These are phyloP conservation scores for Tetragonisca angustula DNA, from an alignment of 2,888 invertebrate genomes.

Conservation along the genomic window DNA sequence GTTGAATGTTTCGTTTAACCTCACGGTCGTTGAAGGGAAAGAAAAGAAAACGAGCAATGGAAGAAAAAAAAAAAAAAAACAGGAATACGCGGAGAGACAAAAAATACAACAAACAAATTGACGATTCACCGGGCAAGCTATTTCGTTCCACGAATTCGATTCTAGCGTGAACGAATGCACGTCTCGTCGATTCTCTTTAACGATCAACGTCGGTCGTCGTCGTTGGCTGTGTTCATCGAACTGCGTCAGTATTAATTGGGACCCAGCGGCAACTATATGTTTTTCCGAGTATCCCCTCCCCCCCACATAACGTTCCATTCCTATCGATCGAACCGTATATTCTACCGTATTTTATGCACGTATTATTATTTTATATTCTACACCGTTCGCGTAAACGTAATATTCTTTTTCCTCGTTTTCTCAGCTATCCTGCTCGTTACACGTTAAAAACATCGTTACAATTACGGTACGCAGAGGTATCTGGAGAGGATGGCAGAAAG, in stretches of 20 bases:
- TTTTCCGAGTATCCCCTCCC: background rate
- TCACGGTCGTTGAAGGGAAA: background rate
- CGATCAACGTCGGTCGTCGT: background rate
- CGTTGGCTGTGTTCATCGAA: constrained; percentile 17
- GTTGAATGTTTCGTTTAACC: background rate
- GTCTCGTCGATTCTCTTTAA: background rate
- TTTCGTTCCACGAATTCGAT: constrained; percentile 5
- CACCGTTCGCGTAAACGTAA: constrained; percentile 32
- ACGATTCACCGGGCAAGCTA: constrained; percentile 13
- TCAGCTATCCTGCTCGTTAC: constrained; percentile 47
- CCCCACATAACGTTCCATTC: constrained; percentile 1
- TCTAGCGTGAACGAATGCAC: background rate
- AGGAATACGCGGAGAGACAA: background rate
- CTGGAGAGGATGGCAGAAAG: constrained; percentile 53
- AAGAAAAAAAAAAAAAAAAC: background rate
- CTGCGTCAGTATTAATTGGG: constrained; percentile 31
- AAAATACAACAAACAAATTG: constrained; percentile 2
- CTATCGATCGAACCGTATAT: constrained; percentile 14
- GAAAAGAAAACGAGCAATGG: too few relatives aligned
- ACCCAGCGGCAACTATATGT: constrained; percentile 24
- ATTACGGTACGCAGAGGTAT: constrained; percentile 74
- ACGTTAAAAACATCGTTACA: constrained; percentile 74
- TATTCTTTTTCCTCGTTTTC: constrained; percentile 5
- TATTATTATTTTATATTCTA: constrained; percentile 46
- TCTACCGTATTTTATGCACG: constrained; percentile 40